Evolutionary conservation across 2,888 invertebrate species (phyloP), one percentile per base, ranked within the genome.

Genomic region (Ornithoptera alexandrae): DNA sequence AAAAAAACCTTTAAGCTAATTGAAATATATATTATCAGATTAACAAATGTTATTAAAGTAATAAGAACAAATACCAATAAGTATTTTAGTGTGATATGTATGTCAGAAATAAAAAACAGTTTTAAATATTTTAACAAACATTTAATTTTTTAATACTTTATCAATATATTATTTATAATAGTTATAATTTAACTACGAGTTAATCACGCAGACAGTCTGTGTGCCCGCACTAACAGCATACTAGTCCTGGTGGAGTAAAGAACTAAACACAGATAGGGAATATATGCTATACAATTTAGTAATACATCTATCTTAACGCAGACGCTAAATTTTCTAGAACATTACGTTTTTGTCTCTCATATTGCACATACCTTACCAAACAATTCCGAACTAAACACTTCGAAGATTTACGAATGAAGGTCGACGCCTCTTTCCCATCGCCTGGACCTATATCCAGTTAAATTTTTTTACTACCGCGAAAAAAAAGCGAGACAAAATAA

Each of bases 161-260:
- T 87, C 86, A 90, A 92, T 92, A 92, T 92, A 92, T 92, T 92
- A 92, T 90, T 89, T 92, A 83, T 89, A 87, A 87, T 90, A 88
- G 88, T 83, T 89, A 87, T 89, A 87, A 88, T 89, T 91, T 89
- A 89, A 86, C 92, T 92, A 90, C 84, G 80, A 81, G 82, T 81
- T 86, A 84, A 82, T 82, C 82, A 80, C 82, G 77, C 85, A 84
- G 81, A 84, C 82, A 79, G 75, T 80, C 79, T 80, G 83, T 77
- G 78, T 80, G 82, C 84, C 83, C 79, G 73, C 77, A 74, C 74
- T 68, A 39, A 70, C 42, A 53, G 69, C 63, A 75, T 69, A 67
- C 69, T 76, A 77, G 73, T 75, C 76, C 76, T 77, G 77, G 78
- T 79, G 79, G 78, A 77, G 80, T 78, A 83, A 84, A 81, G 82